Percentiles rank a stretch among this genome's conserved stretches.
Evolutionary conservation across 1,140 invertebrate genomes (phyloP).

Genomic region (Aradophagus sp.): DNA sequence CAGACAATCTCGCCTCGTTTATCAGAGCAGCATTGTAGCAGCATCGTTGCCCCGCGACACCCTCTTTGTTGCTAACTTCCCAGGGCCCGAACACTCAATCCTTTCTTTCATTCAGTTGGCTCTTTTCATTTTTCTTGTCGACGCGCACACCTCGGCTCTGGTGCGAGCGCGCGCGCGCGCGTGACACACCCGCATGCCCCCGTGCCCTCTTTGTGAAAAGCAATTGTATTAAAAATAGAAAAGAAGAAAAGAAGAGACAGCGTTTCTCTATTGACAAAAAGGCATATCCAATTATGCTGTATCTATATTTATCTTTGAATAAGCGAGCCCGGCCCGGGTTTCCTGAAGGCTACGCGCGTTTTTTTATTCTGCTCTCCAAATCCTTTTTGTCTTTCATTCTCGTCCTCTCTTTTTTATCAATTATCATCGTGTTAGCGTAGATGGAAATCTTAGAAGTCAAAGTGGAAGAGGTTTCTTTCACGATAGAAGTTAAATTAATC

Average conservation of each 20-base stretch:
- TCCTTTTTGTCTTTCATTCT: neutral
- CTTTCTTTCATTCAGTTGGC: slow-evolving; percentile 69
- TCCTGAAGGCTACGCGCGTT: slow-evolving; percentile 11
- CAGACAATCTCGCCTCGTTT: slow-evolving; percentile 68
- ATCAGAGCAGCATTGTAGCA: slow-evolving; percentile 67
- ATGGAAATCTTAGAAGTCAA: slow-evolving; percentile 31
- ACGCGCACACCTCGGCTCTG: slow-evolving; percentile 46
- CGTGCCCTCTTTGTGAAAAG: slow-evolving; percentile 64
- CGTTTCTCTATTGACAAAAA: slow-evolving; percentile 46
- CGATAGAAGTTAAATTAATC: slow-evolving; percentile 16
- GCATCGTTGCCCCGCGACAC: slow-evolving; percentile 69
- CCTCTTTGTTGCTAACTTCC: slow-evolving; percentile 72
- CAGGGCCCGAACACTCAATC: slow-evolving; percentile 70
- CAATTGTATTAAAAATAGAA: slow-evolving; percentile 66
- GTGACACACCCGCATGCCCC: slow-evolving; percentile 48
- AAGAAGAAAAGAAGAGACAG: slow-evolving; percentile 37
- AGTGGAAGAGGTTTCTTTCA: slow-evolving; percentile 20
- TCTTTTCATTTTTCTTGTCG: slow-evolving; percentile 67
- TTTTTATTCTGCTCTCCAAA: too few species aligned
- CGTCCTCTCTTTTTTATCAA: slow-evolving; percentile 23
- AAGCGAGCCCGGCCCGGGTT: neutral
- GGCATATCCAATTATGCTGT: slow-evolving; percentile 46
- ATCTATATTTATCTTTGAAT: slow-evolving; percentile 43
- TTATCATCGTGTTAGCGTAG: slow-evolving; percentile 34
- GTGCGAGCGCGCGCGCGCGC: slow-evolving; percentile 11